phyloP scores from a whole-genome alignment of 2,797 vertebrate genomes.

The Meriones psammophilus region DNA sequence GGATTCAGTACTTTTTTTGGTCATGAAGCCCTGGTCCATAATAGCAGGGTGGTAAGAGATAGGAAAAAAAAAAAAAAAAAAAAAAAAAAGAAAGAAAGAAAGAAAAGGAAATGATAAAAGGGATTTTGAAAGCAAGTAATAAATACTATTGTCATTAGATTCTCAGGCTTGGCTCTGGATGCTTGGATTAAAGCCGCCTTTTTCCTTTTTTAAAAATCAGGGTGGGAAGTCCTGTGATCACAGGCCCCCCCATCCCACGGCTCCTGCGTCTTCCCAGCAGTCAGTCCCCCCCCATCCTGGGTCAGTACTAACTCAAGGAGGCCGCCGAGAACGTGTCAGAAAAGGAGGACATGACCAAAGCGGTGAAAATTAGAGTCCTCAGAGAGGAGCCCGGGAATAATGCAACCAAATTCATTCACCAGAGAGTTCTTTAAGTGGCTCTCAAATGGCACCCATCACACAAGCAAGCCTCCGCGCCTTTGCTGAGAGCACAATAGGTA shows the following conservation, averaged over 20 bases:
- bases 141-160: constrained; percentile 81
- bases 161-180: constrained; percentile 75
- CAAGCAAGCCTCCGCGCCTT: constrained; percentile 80
- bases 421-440: constrained; percentile 83
- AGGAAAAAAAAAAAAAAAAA: not conserved
- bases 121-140: constrained; percentile 80
- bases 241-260: constrained; percentile 46
- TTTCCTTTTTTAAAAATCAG: constrained; percentile 70
- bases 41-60: constrained; percentile 73
- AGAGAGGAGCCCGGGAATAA: constrained; percentile 76
- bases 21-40: constrained; percentile 77
- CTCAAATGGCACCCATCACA: constrained; percentile 84
- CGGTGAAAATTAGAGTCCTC: constrained; percentile 78
- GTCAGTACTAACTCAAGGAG: constrained; percentile 64
- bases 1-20: constrained; percentile 80
- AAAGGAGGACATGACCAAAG: constrained; percentile 65
- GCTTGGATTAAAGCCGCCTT: constrained; percentile 74
- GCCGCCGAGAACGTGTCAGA: constrained; percentile 77
- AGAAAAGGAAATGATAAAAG: constrained; percentile 76
- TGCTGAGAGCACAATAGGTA: constrained; percentile 83
- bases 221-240: constrained; percentile 56
- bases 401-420: constrained; percentile 84
- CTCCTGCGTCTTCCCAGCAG: constrained; percentile 30
- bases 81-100: constrained; percentile 26
- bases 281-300: constrained; percentile 65